Conservation (phyloP, 2,113 vertebrate species). For the Brachypteracias leptosomus region DNA sequence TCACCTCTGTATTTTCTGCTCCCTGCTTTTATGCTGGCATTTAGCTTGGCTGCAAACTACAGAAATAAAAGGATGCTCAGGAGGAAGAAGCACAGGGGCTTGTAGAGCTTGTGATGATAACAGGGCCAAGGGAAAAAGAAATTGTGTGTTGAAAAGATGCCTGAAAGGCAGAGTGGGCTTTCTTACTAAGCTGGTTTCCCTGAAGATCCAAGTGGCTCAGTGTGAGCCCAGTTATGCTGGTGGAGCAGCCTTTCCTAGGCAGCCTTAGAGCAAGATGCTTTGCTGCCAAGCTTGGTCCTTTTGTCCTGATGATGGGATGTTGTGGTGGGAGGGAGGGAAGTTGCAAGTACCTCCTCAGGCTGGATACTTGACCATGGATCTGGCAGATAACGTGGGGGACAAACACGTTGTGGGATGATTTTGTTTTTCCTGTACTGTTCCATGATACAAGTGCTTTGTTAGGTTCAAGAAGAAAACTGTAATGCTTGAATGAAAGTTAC, state of each 20-base stretch:
- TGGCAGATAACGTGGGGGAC: background rate
- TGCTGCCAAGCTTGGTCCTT: background rate
- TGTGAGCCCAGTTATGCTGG: background rate
- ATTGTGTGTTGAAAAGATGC: background rate
- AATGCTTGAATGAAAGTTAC: background rate
- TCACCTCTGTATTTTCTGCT: background rate
- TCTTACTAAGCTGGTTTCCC: background rate
- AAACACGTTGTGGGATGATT: background rate
- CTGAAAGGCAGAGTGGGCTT: background rate
- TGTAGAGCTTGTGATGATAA: background rate
- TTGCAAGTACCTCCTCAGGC: background rate
- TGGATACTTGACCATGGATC: background rate
- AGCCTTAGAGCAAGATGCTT: background rate
- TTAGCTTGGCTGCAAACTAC: background rate
- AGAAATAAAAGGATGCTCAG: background rate
- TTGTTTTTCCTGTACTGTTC: background rate
- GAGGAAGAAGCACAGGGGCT: background rate
- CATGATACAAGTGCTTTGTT: background rate
- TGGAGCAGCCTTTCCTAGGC: background rate
- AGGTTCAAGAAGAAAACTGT: background rate
- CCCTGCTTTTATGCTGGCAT: background rate
- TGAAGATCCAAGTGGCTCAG: background rate
- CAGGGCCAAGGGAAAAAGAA: background rate
- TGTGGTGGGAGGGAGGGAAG: background rate
- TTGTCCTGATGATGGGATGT: background rate